Evolutionary conservation across 2,797 vertebrate genomes (phyloP).

Genomic region (Avahi laniger): DNA sequence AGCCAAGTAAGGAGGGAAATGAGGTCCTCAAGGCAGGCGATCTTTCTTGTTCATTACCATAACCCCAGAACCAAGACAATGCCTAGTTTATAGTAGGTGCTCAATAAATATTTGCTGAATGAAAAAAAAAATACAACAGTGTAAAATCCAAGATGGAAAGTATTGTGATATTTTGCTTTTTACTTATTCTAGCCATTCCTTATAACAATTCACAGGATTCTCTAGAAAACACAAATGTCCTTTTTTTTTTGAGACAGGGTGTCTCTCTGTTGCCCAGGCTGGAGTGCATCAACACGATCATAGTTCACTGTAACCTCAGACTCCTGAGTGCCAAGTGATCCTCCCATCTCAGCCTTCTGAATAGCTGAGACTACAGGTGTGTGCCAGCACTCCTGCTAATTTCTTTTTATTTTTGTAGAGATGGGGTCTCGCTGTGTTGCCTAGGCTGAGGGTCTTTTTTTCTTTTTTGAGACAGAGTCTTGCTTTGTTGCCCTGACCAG

Average conservation of each 20-base stretch:
- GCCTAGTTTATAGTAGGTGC: not conserved
- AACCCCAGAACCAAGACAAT: not conserved
- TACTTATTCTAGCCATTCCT: not conserved
- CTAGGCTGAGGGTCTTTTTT: not conserved
- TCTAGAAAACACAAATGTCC: conserved; percentile 75
- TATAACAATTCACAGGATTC: not conserved
- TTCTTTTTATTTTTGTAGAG: too few species aligned
- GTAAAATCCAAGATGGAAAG: not conserved
- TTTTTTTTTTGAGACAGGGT: not conserved
- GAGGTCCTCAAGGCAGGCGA: not conserved
- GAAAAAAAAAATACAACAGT: not conserved
- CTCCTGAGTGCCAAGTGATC: too few species aligned
- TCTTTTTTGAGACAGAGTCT: not conserved
- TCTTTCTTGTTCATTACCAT: not conserved
- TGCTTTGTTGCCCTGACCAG: not conserved
- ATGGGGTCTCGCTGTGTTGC: too few species aligned
- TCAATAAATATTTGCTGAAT: not conserved
- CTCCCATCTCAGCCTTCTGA: too few species aligned
- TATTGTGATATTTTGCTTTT: not conserved
- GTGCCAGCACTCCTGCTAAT: too few species aligned
- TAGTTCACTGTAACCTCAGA: too few species aligned
- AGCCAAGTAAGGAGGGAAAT: not conserved
- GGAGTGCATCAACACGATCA: too few species aligned
- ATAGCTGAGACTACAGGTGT: too few species aligned
- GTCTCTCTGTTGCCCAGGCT: too few species aligned